Percentiles rank a stretch among this genome's conserved stretches.
Evolutionary conservation across 2,888 invertebrate genomes (phyloP).

Genomic region (Drosophila atroscutellata): DNA sequence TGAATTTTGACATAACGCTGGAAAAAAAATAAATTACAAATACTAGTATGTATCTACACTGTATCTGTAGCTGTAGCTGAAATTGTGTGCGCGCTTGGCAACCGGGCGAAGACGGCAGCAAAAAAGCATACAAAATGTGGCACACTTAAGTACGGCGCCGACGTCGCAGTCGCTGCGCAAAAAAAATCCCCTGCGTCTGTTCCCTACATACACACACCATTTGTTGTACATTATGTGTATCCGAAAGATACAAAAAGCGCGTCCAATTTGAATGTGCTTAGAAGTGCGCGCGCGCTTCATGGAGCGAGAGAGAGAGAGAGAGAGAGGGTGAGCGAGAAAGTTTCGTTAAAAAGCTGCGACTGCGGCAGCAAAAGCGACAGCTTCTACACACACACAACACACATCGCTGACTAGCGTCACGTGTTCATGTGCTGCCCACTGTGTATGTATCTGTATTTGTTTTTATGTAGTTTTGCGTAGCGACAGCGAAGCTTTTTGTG

Average conservation of each 20-base stretch:
- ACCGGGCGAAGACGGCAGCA: constrained; percentile 45
- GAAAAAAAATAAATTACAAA: constrained; percentile 42
- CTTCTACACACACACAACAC: constrained; percentile 16
- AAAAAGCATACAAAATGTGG: constrained; percentile 68
- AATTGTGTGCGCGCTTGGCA: constrained; percentile 66
- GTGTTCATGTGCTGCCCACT: constrained; percentile 48
- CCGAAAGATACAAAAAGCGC: constrained; percentile 67
- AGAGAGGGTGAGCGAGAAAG: constrained; percentile 30
- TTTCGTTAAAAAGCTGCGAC: constrained; percentile 73
- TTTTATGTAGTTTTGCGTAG: constrained; percentile 55
- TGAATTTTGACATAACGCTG: constrained; percentile 73
- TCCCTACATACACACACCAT: constrained; percentile 25
- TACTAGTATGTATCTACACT: constrained; percentile 38
- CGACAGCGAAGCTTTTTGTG: constrained; percentile 49
- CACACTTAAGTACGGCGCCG: constrained; percentile 68
- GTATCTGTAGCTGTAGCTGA: constrained; percentile 31
- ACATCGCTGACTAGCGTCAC: constrained; percentile 51
- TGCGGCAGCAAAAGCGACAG: constrained; percentile 35
- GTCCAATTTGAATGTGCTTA: constrained; percentile 71
- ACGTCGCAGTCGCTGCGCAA: constrained; percentile 63
- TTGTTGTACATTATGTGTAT: constrained; percentile 48
- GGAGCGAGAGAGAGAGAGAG: constrained; percentile 2
- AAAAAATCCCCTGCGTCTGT: constrained; percentile 62
- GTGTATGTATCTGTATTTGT: constrained; percentile 41
- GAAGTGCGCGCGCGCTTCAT: constrained; percentile 65